Conservation (phyloP, 2,113 vertebrate genomes). For the Arizona elegans region DNA sequence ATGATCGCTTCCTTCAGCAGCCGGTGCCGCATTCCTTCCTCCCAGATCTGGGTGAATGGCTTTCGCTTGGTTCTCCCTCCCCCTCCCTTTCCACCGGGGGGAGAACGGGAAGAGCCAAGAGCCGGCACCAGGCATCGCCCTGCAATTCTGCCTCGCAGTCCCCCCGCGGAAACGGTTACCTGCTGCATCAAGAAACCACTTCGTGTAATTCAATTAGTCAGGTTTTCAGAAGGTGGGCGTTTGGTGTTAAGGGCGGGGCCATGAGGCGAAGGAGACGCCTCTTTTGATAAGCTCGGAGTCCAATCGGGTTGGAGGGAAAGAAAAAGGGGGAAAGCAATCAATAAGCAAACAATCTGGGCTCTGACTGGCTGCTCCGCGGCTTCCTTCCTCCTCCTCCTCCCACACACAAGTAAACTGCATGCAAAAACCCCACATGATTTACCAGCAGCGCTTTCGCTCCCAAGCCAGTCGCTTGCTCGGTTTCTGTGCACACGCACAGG, state of each 20-base stretch:
- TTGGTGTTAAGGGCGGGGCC: conserved; percentile 50
- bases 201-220: conserved; percentile 88
- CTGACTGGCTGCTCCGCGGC: conserved; percentile 66
- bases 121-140: neutral
- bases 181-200: conserved; percentile 55
- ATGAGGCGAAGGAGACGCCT: conserved; percentile 68
- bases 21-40: neutral
- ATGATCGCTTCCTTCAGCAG: neutral
- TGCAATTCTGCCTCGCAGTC: neutral
- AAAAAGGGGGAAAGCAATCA: conserved; percentile 39
- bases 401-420: conserved; percentile 66
- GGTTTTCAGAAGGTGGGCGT: conserved; percentile 78
- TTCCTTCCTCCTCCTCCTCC: conserved; percentile 56
- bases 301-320: conserved; percentile 63
- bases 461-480: conserved; percentile 48
- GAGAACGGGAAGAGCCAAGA: neutral
- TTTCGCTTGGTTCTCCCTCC: too few relatives aligned
- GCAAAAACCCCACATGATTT: conserved; percentile 72
- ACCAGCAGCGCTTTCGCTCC: conserved; percentile 45
- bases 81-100: neutral
- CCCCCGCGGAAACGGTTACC: conserved; percentile 65
- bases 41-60: neutral
- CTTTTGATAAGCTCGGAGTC: conserved; percentile 66
- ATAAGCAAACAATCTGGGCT: conserved; percentile 65
- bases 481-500: conserved; percentile 31